Conservation (phyloP, 2,113 vertebrate species). For the Nerophis ophidion region DNA sequence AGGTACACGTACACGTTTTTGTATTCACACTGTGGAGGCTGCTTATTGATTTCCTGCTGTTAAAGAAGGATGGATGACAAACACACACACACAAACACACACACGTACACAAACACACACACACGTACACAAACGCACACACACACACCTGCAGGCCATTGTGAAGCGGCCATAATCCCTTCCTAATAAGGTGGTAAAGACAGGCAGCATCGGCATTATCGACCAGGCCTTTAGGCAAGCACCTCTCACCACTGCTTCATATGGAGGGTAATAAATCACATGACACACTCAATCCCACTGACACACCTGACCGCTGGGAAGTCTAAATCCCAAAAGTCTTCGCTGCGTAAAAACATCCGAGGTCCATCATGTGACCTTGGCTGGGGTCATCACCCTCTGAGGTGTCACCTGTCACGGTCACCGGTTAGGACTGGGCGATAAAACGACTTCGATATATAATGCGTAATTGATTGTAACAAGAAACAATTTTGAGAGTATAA, state of each 20-base stretch:
- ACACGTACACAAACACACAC: slow-evolving; percentile 6
- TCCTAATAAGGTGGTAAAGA: slow-evolving; percentile 53
- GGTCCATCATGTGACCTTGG: slow-evolving; percentile 24
- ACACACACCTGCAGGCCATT: background rate
- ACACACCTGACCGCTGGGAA: slow-evolving; percentile 19
- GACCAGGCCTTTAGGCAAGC: slow-evolving; percentile 40
- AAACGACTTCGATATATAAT: no score
- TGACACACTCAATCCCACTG: slow-evolving; percentile 15
- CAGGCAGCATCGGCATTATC: slow-evolving; percentile 31
- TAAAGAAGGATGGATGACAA: slow-evolving; percentile 32
- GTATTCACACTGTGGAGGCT: slow-evolving; percentile 10
- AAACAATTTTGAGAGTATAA: no score
- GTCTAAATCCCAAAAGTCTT: slow-evolving; percentile 48
- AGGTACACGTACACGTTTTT: background rate
- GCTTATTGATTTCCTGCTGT: slow-evolving; percentile 16
- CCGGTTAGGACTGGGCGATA: no score
- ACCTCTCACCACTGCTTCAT: slow-evolving; percentile 24
- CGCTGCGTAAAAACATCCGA: slow-evolving; percentile 33
- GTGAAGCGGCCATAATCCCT: slow-evolving; percentile 37
- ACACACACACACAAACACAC: slow-evolving; percentile 11
- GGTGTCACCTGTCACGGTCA: no score
- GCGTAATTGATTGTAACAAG: no score
- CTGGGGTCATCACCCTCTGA: background rate
- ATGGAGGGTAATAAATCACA: slow-evolving; percentile 26
- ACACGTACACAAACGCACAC: slow-evolving; percentile 4